Evolutionary conservation across 2,888 invertebrate species (phyloP).

Genomic region (Nephrotoma guestfalica): DNA sequence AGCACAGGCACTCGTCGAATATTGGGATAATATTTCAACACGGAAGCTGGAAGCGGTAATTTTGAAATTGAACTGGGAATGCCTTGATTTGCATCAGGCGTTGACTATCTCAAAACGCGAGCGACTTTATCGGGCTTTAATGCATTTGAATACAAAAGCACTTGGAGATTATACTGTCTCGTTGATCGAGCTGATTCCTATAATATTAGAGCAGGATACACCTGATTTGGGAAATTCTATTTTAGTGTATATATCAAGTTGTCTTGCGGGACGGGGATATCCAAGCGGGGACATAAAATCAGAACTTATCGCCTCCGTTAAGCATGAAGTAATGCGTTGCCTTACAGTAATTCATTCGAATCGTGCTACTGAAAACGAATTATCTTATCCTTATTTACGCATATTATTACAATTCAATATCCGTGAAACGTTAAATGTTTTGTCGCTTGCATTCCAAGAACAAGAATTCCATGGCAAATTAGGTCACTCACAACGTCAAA

Average conservation of each 20-base stretch:
- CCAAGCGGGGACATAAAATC: slow-evolving; percentile 57
- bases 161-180: slow-evolving; percentile 61
- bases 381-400: slow-evolving; percentile 55
- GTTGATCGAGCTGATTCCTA: slow-evolving; percentile 48
- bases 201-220: slow-evolving; percentile 33
- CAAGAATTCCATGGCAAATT: slow-evolving; percentile 59
- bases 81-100: slow-evolving; percentile 61
- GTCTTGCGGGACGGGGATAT: slow-evolving; percentile 73
- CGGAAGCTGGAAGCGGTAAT: slow-evolving; percentile 54
- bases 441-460: slow-evolving; percentile 73
- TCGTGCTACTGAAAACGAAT: slow-evolving; percentile 43
- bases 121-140: slow-evolving; percentile 29
- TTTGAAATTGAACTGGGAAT: slow-evolving; percentile 55
- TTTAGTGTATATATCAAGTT: slow-evolving; percentile 74
- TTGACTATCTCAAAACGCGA: slow-evolving; percentile 27
- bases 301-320: slow-evolving; percentile 46
- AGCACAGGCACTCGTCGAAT: slow-evolving; percentile 54
- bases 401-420: slow-evolving; percentile 68
- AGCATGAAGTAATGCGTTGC: slow-evolving; percentile 55
- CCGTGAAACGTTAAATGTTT: slow-evolving; percentile 70
- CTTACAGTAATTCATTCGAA: slow-evolving; percentile 53
- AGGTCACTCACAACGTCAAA: slow-evolving; percentile 53
- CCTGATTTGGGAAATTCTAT: slow-evolving; percentile 64
- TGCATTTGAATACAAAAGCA: slow-evolving; percentile 64
- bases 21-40: slow-evolving; percentile 45